These are phyloP conservation scores for Falco berigora DNA, from an alignment of 2,797 vertebrate species.

Conservation along the genomic window DNA sequence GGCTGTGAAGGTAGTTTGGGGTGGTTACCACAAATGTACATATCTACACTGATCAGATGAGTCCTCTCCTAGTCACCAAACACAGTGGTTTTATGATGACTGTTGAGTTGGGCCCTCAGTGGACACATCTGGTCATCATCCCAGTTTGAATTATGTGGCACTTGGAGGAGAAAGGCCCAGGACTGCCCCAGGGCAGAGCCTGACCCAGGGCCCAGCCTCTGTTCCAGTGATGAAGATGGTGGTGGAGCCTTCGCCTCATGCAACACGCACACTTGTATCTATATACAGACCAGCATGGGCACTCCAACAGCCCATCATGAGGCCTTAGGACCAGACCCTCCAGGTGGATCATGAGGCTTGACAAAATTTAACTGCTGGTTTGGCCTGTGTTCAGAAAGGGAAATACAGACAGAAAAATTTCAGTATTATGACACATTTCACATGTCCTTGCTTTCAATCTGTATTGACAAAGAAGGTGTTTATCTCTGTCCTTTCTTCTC, in stretches of 20 bases:
- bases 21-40: neutral
- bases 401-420: neutral
- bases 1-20: neutral
- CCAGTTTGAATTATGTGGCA: neutral
- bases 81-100: neutral
- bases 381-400: neutral
- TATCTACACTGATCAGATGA: neutral
- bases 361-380: neutral
- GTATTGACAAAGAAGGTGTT: neutral
- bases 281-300: neutral
- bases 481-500: conserved; percentile 49
- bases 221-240: neutral
- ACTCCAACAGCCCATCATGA: neutral
- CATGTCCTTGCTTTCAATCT: neutral
- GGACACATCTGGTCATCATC: neutral
- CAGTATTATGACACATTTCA: neutral
- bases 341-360: neutral
- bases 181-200: neutral
- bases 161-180: neutral
- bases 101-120: neutral
- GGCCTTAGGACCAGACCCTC: neutral
- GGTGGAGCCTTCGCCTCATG: neutral
- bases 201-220: neutral
- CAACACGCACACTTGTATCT: neutral
- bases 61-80: neutral